Base-by-base conservation (phyloP, 2,113 vertebrate genomes). In the Archocentrus centrarchus region DNA sequence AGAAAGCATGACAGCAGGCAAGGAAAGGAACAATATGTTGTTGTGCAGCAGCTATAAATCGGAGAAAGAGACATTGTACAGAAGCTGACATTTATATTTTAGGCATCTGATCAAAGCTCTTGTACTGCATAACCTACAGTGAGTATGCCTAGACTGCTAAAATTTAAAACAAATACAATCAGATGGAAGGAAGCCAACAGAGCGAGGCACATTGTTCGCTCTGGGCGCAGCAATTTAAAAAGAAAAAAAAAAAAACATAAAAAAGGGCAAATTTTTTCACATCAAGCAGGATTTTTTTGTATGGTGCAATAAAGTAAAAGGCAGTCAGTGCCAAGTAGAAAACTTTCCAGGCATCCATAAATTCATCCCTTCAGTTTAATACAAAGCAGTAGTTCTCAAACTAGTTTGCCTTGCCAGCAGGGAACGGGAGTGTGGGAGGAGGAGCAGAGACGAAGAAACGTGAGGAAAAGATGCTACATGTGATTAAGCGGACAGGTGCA, bases 41-140 rank as follows among this genome's bases (percentile, higher is more conserved):
- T 78, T 87, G 75, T 86, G 50, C 44, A 60, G 80, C 80, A 81
- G 70, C 55, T 85, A 64, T 39, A 17, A 62, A 79, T 81, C 86
- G 80, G 4, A 81, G 50, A 83, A 59, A 63, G 57, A 63, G 44
- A 77, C 32, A 37, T n/a, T 24, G 50, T 11, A 62, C 32, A 75
- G n/a, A 82, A 61, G 58, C 30, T 73, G 37, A 80, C 79, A 75
- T 84, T 81, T 86, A 32, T 37, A 86, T 86, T 59, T 75, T 62
- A 44, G 81, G 60, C 87, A 53, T 80, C 55, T 88, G 75, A 86
- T 90, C 75, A 87, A 86, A 59, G 70, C 82, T 55, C 50, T 84
- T 55, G 41, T 75, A 90, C 70, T 50, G 60, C 75, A 14, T 35
- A 75, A 78, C 57, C 78, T 81, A 77, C 82, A 73, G 75, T 63